Evolutionary conservation across 1,140 invertebrate species (phyloP).

Genomic region (Drosophila mojavensis): DNA sequence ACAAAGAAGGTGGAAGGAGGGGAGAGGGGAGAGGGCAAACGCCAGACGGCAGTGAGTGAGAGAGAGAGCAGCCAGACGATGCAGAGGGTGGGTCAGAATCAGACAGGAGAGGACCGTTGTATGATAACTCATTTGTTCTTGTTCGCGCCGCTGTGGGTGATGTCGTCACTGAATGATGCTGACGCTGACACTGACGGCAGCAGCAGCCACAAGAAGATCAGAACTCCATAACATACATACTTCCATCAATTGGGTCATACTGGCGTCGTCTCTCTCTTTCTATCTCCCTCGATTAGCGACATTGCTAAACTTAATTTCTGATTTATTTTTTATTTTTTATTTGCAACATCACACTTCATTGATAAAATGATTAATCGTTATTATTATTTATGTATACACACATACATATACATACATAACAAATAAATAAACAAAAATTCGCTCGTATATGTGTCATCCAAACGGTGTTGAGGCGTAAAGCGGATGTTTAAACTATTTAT

Average conservation of each 20-base stretch:
- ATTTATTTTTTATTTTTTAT: slow-evolving; percentile 13
- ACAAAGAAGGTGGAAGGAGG: background rate
- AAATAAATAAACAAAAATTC: background rate
- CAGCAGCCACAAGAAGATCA: slow-evolving; percentile 19
- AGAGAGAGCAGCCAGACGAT: background rate
- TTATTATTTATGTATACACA: slow-evolving; percentile 45
- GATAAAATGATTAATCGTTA: slow-evolving; percentile 80
- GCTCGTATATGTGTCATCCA: slow-evolving; percentile 48
- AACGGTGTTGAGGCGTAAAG: slow-evolving; percentile 52
- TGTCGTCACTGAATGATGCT: slow-evolving; percentile 59
- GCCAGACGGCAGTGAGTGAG: slow-evolving; percentile 2
- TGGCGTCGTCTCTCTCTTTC: slow-evolving; percentile 36
- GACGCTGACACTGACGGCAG: slow-evolving; percentile 14
- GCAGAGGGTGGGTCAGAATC: slow-evolving; percentile 9
- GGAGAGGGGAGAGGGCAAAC: background rate
- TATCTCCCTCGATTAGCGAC: background rate
- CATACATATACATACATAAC: background rate
- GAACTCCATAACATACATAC: slow-evolving; percentile 24
- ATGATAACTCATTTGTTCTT: slow-evolving; percentile 71
- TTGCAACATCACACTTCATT: slow-evolving; percentile 70
- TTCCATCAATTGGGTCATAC: slow-evolving; percentile 72
- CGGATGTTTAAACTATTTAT: slow-evolving; percentile 73
- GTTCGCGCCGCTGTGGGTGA: slow-evolving; percentile 55
- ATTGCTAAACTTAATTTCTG: too few relatives aligned
- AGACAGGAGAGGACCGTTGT: slow-evolving; percentile 31